These are phyloP conservation scores for Ctena decussata DNA, from an alignment of 2,888 invertebrate genomes.

Conservation along the genomic window DNA sequence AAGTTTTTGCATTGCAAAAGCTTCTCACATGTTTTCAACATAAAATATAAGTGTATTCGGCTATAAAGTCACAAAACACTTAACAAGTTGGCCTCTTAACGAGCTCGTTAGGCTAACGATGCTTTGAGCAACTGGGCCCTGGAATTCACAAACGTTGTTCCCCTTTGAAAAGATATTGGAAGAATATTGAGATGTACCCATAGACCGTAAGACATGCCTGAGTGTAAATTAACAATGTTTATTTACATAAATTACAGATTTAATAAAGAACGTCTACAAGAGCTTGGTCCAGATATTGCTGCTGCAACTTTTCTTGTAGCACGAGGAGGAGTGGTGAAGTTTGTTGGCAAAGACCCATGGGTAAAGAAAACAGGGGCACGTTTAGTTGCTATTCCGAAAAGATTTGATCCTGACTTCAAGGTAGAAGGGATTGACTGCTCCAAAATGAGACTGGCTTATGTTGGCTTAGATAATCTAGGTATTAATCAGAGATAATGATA, in stretches of 20 bases:
- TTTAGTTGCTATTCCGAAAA: conserved; percentile 88
- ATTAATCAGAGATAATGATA: conserved; percentile 5
- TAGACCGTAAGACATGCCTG: too few relatives aligned
- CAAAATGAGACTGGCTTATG: conserved; percentile 92
- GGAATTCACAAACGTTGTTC: too few relatives aligned
- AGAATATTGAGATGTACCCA: too few relatives aligned
- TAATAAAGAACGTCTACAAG: conserved; percentile 79
- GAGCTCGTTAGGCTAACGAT: too few relatives aligned
- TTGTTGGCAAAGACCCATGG: conserved; percentile 88
- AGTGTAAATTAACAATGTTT: too few relatives aligned
- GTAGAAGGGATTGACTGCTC: conserved; percentile 94
- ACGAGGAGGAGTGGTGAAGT: conserved; percentile 92
- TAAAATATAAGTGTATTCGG: too few relatives aligned
- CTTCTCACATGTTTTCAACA: too few relatives aligned
- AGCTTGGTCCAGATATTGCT: conserved; percentile 93
- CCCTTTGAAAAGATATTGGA: too few relatives aligned
- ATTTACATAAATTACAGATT: conserved; percentile 71
- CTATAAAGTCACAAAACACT: too few relatives aligned
- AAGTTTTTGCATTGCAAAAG: too few relatives aligned
- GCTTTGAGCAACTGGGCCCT: too few relatives aligned
- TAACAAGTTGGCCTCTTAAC: too few relatives aligned
- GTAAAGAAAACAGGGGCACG: conserved; percentile 87
- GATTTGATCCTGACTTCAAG: conserved; percentile 89
- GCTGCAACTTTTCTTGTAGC: conserved; percentile 94
- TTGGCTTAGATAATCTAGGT: conserved; percentile 93